A percentile compares a stretch with the other conserved stretches of the same genome.
Evolutionary conservation across 2,888 invertebrate genomes (phyloP).

Genomic region (Synanthedon formicaeformis): DNA sequence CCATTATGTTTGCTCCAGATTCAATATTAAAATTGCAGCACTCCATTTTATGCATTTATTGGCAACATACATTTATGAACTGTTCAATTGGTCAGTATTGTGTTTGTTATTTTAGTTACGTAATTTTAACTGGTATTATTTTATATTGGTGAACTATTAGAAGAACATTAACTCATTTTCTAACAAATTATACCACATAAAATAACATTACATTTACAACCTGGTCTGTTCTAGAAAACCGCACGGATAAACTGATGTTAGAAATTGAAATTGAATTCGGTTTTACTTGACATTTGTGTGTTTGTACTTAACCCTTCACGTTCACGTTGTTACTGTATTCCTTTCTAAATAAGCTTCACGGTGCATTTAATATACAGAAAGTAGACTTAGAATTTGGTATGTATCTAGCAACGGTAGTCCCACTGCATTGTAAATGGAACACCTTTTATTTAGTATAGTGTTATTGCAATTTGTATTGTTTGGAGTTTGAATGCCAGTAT

Average conservation of each 20-base stretch:
- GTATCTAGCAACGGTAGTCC: conserved; percentile 23
- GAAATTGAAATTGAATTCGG: conserved; percentile 51
- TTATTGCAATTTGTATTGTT: conserved; percentile 41
- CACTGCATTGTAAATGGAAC: conserved; percentile 51
- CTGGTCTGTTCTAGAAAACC: conserved; percentile 9
- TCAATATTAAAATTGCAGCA: conserved; percentile 38
- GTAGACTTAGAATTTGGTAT: conserved; percentile 31
- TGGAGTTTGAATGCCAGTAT: conserved; percentile 34
- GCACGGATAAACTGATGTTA: conserved; percentile 43
- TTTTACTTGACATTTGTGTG: conserved; percentile 50
- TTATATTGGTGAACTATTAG: too few relatives aligned
- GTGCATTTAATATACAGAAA: conserved; percentile 23
- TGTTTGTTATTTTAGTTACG: too few relatives aligned
- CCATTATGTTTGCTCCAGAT: conserved; percentile 49
- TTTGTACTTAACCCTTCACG: conserved; percentile 30
- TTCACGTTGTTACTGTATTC: conserved; percentile 26
- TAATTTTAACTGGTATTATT: too few relatives aligned
- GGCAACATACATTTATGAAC: conserved; percentile 33
- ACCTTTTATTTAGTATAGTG: conserved; percentile 47
- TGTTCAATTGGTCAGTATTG: conserved; percentile 25
- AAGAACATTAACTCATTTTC: too few relatives aligned
- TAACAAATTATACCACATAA: too few relatives aligned
- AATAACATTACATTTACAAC: too few relatives aligned
- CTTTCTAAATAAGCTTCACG: conserved; percentile 14
- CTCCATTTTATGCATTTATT: conserved; percentile 29